Conservation (phyloP, 2,797 vertebrate species). For the Premnoplex brunnescens region DNA sequence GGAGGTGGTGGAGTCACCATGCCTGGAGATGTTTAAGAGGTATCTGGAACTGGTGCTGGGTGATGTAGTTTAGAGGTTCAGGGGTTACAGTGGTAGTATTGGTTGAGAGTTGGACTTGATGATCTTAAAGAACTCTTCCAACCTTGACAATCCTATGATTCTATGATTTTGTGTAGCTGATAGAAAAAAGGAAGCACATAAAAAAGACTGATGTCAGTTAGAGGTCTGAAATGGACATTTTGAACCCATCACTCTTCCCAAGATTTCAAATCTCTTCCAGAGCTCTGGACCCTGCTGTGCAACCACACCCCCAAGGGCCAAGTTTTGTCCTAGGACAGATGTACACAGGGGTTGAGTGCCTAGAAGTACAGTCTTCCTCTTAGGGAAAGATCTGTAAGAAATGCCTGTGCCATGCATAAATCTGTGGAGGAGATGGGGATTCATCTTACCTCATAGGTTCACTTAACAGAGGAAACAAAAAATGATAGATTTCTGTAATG, state of each 20-base stretch:
- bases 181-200: neutral
- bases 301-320: accelerated
- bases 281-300: neutral
- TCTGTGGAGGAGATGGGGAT: neutral
- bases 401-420: neutral
- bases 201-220: neutral
- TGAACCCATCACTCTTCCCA: neutral
- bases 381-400: neutral
- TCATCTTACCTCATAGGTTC: neutral
- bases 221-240: neutral
- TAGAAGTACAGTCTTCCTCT: neutral
- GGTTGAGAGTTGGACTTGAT: neutral
- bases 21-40: neutral
- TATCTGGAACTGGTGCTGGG: neutral
- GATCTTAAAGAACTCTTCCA: neutral
- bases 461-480: neutral
- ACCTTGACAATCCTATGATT: neutral
- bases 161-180: neutral
- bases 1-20: neutral
- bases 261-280: neutral
- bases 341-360: neutral
- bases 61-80: neutral
- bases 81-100: neutral
- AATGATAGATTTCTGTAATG: neutral
- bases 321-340: neutral